phyloP scores from a whole-genome alignment of 2,113 vertebrate species.

The Ifrita kowaldi region DNA sequence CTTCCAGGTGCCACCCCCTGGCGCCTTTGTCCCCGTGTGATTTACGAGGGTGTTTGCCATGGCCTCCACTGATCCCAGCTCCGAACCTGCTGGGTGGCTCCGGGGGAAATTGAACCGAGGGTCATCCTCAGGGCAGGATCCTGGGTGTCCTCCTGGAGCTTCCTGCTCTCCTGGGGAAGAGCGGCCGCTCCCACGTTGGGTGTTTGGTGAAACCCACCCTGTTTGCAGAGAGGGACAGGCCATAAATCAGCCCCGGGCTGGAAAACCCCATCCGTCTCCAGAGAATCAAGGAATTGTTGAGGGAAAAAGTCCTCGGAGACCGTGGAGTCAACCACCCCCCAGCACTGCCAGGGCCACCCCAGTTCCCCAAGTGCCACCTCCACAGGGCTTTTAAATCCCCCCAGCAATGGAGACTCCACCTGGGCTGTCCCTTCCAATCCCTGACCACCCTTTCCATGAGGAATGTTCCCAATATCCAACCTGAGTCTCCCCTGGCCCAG shows the following conservation, averaged over 20 bases:
- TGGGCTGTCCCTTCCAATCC: too few species aligned
- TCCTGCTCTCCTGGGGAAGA: background rate
- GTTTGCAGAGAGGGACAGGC: background rate
- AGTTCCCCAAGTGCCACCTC: background rate
- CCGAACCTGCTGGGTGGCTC: background rate
- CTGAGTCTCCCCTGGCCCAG: fast-evolving
- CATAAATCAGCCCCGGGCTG: background rate
- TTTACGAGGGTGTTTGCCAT: background rate
- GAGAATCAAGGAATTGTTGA: background rate
- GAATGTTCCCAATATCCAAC: fast-evolving
- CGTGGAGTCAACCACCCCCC: background rate
- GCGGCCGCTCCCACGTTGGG: fast-evolving
- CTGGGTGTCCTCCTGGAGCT: background rate
- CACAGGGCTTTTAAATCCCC: background rate
- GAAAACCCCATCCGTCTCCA: background rate
- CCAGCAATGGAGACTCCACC: background rate
- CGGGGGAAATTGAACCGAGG: fast-evolving
- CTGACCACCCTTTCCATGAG: too few species aligned
- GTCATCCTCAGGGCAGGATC: background rate
- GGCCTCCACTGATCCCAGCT: fast-evolving
- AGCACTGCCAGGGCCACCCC: background rate
- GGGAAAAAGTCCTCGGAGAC: fast-evolving
- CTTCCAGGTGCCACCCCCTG: background rate
- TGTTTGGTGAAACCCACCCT: background rate
- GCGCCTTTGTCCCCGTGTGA: fast-evolving